Conservation (phyloP, 2,113 vertebrate genomes). For the Rhizomys pruinosus region DNA sequence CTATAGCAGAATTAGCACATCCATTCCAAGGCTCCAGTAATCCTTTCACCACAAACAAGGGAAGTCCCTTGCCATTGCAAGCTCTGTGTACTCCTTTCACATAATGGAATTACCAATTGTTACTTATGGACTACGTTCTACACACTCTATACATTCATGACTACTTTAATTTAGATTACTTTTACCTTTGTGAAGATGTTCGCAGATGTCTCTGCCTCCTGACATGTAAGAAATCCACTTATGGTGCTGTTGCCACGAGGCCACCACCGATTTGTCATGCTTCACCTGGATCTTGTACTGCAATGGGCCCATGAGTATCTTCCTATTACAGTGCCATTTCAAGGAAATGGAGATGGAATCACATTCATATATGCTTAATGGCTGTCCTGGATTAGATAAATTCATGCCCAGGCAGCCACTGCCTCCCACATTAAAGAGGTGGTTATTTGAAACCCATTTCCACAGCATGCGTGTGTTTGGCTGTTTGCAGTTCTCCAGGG, state of each 20-base stretch:
- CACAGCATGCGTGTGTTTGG: constrained; percentile 91
- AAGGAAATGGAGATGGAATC: constrained; percentile 85
- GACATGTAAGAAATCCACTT: constrained; percentile 91
- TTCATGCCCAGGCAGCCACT: constrained; percentile 92
- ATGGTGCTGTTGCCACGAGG: constrained; percentile 83
- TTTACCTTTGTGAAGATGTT: constrained; percentile 92
- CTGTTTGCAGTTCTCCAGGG: constrained; percentile 88
- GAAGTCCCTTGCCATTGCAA: neutral
- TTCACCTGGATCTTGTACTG: constrained; percentile 88
- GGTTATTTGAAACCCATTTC: constrained; percentile 95
- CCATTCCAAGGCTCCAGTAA: neutral
- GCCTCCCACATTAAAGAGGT: constrained; percentile 92
- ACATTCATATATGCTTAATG: constrained; percentile 89
- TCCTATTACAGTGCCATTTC: constrained; percentile 91
- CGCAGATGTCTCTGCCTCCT: constrained; percentile 89
- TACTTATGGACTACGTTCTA: neutral
- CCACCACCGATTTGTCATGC: constrained; percentile 85
- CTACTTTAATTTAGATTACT: neutral
- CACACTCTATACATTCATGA: neutral
- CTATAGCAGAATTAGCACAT: neutral
- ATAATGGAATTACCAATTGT: neutral
- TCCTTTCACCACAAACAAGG: neutral
- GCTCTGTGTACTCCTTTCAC: neutral
- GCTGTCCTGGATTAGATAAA: constrained; percentile 84
- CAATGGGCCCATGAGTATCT: constrained; percentile 85